Percentiles rank a stretch among this genome's conserved stretches.
phyloP scores from a whole-genome alignment of 2,888 invertebrate genomes.

The Drosophila mimetica region DNA sequence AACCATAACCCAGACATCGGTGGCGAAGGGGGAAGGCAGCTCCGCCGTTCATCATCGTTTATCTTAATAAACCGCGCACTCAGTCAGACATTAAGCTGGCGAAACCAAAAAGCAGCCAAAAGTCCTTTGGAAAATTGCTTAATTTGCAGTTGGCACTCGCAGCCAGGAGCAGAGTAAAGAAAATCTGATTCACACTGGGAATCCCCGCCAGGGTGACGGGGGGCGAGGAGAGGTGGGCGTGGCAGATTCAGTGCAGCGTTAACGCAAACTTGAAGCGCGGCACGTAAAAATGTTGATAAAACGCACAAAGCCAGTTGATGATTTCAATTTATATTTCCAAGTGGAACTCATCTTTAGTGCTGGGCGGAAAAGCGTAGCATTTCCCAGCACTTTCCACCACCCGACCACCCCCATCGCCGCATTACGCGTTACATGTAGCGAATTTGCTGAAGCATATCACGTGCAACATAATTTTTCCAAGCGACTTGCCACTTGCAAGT shows the following conservation, averaged over 20 bases:
- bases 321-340: conserved; percentile 81
- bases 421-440: conserved; percentile 50
- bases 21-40: conserved; percentile 7
- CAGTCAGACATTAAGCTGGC: conserved; percentile 73
- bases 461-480: conserved; percentile 83
- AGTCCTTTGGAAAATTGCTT: conserved; percentile 73
- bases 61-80: conserved; percentile 79
- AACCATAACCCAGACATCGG: conserved; percentile 21
- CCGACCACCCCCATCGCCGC: conserved; percentile 14
- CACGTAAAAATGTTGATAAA: conserved; percentile 80
- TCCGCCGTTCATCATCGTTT: conserved; percentile 77
- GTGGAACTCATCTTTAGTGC: conserved; percentile 77
- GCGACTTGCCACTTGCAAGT: conserved; percentile 72
- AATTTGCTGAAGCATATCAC: conserved; percentile 81
- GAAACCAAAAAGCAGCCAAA: conserved; percentile 68
- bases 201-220: conserved; percentile 4
- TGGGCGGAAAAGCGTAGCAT: conserved; percentile 2
- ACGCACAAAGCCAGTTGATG: conserved; percentile 81
- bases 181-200: conserved; percentile 66
- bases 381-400: not conserved
- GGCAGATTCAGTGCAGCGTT: conserved; percentile 57
- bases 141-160: conserved; percentile 71
- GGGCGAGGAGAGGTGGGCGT: conserved; percentile 9
- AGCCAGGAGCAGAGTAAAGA: conserved; percentile 30
- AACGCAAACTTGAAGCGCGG: conserved; percentile 50